Evolutionary conservation across 2,797 vertebrate genomes (phyloP).

Genomic region (Anniella stebbinsi): DNA sequence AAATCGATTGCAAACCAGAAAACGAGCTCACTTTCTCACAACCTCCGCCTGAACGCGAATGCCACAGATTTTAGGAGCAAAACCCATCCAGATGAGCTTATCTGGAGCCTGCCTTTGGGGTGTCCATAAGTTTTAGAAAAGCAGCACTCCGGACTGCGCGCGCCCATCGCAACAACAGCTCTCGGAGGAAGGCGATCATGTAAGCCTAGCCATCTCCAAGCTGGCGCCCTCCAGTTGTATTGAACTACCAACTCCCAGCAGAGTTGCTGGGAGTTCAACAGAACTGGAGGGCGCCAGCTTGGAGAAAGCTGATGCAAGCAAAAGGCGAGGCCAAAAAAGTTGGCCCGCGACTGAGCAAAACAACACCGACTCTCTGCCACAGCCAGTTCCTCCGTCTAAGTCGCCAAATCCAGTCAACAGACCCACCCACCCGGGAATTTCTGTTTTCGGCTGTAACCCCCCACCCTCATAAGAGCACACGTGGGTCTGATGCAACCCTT

Average conservation of each 20-base stretch:
- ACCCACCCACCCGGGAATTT: no score
- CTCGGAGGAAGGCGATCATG: background rate
- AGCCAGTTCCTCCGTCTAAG: background rate
- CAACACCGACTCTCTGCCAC: background rate
- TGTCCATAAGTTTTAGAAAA: background rate
- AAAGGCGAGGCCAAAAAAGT: background rate
- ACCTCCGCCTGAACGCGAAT: background rate
- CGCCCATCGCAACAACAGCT: background rate
- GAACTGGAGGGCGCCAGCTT: no score
- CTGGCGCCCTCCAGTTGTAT: no score
- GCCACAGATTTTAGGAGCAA: background rate
- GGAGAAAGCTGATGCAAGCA: background rate
- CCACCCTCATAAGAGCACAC: background rate
- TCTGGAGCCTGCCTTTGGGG: no score
- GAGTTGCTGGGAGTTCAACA: no score
- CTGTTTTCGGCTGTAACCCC: background rate
- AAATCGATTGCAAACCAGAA: background rate
- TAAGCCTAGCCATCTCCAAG: no score
- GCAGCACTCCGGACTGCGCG: accelerated
- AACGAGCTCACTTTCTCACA: background rate
- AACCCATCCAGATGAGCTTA: background rate
- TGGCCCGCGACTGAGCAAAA: background rate
- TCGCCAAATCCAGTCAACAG: accelerated
- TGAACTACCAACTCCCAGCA: background rate
- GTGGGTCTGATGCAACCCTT: background rate